These are phyloP conservation scores for Diplolepis rosae DNA, from an alignment of 2,888 invertebrate genomes.

Conservation along the genomic window DNA sequence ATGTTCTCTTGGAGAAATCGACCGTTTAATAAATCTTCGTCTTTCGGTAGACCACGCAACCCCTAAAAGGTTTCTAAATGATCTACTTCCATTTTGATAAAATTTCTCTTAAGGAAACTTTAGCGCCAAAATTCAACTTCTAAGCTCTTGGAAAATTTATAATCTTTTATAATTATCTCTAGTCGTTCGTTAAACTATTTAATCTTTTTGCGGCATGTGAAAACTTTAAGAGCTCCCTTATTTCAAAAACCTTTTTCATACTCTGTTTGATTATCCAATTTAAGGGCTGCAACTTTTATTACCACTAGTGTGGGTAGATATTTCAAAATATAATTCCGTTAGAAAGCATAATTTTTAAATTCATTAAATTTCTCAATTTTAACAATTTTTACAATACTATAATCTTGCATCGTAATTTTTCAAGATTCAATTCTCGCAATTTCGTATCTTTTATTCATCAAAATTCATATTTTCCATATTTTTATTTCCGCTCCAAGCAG, in stretches of 20 bases:
- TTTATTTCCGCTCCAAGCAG: too few species aligned
- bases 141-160: background rate
- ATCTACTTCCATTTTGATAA: slow-evolving; percentile 5
- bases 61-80: slow-evolving; percentile 17
- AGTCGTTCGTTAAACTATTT: background rate
- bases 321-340: too few species aligned
- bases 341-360: too few species aligned
- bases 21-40: slow-evolving; percentile 13
- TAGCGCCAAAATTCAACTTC: background rate
- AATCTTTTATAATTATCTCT: slow-evolving; percentile 10
- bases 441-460: too few species aligned
- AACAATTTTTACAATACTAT: too few species aligned
- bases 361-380: too few species aligned
- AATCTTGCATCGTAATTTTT: too few species aligned
- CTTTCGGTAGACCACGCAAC: background rate
- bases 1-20: background rate
- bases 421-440: too few species aligned
- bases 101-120: slow-evolving; percentile 16
- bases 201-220: background rate
- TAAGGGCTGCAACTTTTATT: too few species aligned
- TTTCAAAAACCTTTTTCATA: background rate
- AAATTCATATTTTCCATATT: too few species aligned
- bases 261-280: background rate
- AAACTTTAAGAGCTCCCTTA: background rate
- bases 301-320: too few species aligned